phyloP scores from a whole-genome alignment of 2,113 vertebrate species.

The Pelodiscus sinensis region DNA sequence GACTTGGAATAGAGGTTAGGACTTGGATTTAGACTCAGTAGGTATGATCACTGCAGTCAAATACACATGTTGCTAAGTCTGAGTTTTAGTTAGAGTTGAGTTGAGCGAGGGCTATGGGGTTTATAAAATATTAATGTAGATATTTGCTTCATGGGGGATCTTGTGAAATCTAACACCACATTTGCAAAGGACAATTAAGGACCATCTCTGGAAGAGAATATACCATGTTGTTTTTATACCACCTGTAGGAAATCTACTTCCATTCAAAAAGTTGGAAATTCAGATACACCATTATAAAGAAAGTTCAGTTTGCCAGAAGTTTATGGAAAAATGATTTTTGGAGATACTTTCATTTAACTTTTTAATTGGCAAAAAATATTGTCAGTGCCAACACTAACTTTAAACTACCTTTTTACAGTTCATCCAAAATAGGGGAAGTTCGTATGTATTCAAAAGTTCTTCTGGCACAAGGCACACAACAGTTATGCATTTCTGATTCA shows the following conservation, averaged over 20 bases:
- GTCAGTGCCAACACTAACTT: neutral
- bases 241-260: too few relatives aligned
- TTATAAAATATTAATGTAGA: neutral
- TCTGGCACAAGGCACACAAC: neutral
- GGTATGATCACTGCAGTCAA: neutral
- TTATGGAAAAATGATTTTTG: neutral
- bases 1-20: neutral
- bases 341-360: neutral
- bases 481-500: slow-evolving; percentile 53
- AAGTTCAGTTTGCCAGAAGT: neutral
- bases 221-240: neutral
- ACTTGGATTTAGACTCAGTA: neutral
- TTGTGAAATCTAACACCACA: neutral
- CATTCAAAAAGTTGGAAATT: too few relatives aligned
- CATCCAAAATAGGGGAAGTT: slow-evolving; percentile 4
- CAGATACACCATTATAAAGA: neutral
- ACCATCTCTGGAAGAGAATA: neutral
- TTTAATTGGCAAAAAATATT: neutral
- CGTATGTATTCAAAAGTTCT: slow-evolving; percentile 22
- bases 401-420: neutral
- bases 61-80: neutral
- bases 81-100: neutral
- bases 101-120: neutral
- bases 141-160: neutral
- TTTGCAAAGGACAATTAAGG: neutral